Evolutionary conservation across 2,888 invertebrate genomes (phyloP), one percentile per base, ranked within the genome.

Genomic region (Raillietiella orientalis): DNA sequence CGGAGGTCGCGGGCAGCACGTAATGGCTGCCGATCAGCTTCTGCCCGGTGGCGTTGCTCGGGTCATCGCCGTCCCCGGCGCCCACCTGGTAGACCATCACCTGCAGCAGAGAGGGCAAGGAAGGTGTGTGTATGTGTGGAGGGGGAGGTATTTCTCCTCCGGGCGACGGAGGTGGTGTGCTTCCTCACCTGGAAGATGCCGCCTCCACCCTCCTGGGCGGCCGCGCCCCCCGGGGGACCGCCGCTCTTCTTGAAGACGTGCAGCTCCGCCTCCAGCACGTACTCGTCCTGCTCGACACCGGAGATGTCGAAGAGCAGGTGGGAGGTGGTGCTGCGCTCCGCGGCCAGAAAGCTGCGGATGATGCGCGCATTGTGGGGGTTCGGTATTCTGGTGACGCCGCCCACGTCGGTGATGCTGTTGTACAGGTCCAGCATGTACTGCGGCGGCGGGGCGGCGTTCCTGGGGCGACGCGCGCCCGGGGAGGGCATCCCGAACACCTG

Each of bases 381-480:
- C 12, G 35, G 33, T 22, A 36, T 29, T 23, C 35, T 36, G n/a
- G 39, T 39, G 13, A 44, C 35, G 3, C 44, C 44, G 9, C 40
- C 38, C 5, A 12, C 6, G 32, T 43, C 43, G 3, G 43, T 41
- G 16, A 43, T 38, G 15, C 35, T 32, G 9, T 38, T 34, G 32
- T 40, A 45, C 16, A 45, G 33, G 25, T 42, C 41, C 34, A 39
- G 31, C 44, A 45, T 45, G 33, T 43, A 45, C 34, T 43, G 41
- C 0, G 44, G 44, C 4, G 43, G 41, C 1, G 40, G 29, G 8
- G 16, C 27, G 10, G 19, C 24, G 4, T 16, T 10, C 15, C 25
- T 15, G 9, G 16, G 23, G n/a, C n/a, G n/a, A n/a, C n/a, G n/a
- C n/a, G n/a, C n/a, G 8, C 6, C 13, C n/a, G 22, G 22, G 6